Evolutionary conservation across 2,888 invertebrate genomes (phyloP).

Genomic region (Metalampra italica): DNA sequence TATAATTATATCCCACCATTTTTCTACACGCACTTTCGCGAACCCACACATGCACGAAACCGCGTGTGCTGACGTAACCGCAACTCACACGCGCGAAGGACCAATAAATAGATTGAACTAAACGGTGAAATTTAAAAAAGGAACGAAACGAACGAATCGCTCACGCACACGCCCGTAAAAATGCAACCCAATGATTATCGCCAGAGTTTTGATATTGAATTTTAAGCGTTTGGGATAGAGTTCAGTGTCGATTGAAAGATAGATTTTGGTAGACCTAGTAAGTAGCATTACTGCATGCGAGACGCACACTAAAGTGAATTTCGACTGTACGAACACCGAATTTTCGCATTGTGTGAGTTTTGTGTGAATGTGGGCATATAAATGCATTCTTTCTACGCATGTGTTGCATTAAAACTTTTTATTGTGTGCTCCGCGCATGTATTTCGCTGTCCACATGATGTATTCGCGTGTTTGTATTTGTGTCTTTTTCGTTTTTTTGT

Average conservation of each 20-base stretch:
- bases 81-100: conserved; percentile 59
- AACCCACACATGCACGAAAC: conserved; percentile 34
- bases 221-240: conserved; percentile 25
- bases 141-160: conserved; percentile 74
- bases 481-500: conserved; percentile 60
- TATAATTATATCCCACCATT: conserved; percentile 62
- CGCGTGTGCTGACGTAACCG: conserved; percentile 42
- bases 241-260: conserved; percentile 25
- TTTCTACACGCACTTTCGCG: conserved; percentile 75
- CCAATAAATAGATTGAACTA: conserved; percentile 79
- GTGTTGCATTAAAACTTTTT: conserved; percentile 38
- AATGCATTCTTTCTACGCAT: conserved; percentile 59
- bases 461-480: conserved; percentile 69
- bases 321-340: conserved; percentile 75
- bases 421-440: conserved; percentile 47
- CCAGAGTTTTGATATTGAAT: conserved; percentile 23
- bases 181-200: conserved; percentile 73
- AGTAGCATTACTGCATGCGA: conserved; percentile 64
- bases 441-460: conserved; percentile 64
- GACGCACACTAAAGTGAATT: conserved; percentile 50
- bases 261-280: conserved; percentile 60
- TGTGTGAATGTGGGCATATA: conserved; percentile 30
- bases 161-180: conserved; percentile 53
- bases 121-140: conserved; percentile 79
- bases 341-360: conserved; percentile 49